Conservation (phyloP, 2,797 vertebrate genomes). For the Diplodus puntazzo region DNA sequence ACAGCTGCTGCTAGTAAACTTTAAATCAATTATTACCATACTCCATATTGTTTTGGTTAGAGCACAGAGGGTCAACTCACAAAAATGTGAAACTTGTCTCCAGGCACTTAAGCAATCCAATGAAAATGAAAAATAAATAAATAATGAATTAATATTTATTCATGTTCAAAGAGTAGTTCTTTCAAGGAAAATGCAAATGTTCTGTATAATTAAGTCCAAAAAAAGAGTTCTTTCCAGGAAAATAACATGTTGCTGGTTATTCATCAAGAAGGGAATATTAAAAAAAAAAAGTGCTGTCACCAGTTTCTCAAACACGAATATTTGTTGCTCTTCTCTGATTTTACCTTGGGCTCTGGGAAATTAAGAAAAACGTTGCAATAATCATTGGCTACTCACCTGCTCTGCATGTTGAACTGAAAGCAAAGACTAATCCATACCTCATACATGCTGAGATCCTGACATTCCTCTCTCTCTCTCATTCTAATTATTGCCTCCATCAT, state of each 20-base stretch:
- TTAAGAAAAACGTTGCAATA: not conserved
- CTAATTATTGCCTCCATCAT: slow-evolving; percentile 18
- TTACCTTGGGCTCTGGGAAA: not conserved
- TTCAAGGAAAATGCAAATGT: not conserved
- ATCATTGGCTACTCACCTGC: not conserved
- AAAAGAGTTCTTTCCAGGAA: not conserved
- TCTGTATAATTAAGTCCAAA: slow-evolving; percentile 4
- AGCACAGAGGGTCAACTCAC: not conserved
- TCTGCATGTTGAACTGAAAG: not conserved
- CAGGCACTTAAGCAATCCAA: not conserved
- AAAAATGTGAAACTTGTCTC: not conserved
- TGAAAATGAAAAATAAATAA: slow-evolving; percentile 15
- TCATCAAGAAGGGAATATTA: not conserved
- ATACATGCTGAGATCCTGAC: slow-evolving; percentile 4
- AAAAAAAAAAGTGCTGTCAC: not conserved
- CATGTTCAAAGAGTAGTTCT: not conserved
- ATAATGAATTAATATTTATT: not conserved
- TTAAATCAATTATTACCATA: not conserved
- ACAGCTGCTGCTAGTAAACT: not conserved
- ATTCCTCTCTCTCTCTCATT: slow-evolving; percentile 12
- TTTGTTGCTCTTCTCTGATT: not conserved
- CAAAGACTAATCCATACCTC: not conserved
- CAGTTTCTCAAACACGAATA: not conserved
- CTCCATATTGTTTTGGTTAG: not conserved
- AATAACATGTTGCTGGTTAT: not conserved